Percentiles rank a stretch among this genome's conserved stretches.
Conservation (phyloP, 2,113 vertebrate genomes). For the Solea solea region DNA sequence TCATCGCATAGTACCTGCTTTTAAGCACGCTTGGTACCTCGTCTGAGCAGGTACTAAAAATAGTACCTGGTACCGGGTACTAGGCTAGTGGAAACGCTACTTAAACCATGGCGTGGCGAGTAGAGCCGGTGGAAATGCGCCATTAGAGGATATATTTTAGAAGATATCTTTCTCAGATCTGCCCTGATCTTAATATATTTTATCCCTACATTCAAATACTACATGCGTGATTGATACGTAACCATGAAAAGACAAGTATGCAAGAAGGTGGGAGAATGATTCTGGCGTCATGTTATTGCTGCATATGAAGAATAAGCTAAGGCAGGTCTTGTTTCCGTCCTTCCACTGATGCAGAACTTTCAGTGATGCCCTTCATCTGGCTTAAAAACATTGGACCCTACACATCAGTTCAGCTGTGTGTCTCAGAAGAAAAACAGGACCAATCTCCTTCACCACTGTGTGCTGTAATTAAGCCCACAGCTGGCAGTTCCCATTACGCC, state of each 20-base stretch:
- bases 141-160: too few species aligned
- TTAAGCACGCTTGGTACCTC: too few species aligned
- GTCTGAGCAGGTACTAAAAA: too few species aligned
- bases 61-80: too few species aligned
- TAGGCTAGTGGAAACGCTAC: too few species aligned
- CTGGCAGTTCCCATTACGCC: constrained; percentile 84
- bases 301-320: constrained; percentile 50
- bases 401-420: constrained; percentile 71
- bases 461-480: constrained; percentile 80
- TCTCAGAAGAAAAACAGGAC: constrained; percentile 79
- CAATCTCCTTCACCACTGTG: constrained; percentile 65
- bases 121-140: too few species aligned
- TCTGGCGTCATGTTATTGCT: constrained; percentile 25
- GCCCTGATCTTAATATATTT: too few species aligned
- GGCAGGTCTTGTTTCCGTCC: constrained; percentile 45
- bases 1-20: too few species aligned
- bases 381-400: constrained; percentile 75
- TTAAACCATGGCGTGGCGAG: too few species aligned
- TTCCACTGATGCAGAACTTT: constrained; percentile 54
- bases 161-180: too few species aligned
- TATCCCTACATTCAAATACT: too few species aligned
- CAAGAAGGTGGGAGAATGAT: constrained; percentile 12
- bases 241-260: neutral
- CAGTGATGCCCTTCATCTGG: constrained; percentile 70
- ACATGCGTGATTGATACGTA: too few species aligned